Conservation (phyloP, 2,888 invertebrate genomes). For the Agonopterix alstromeriana region DNA sequence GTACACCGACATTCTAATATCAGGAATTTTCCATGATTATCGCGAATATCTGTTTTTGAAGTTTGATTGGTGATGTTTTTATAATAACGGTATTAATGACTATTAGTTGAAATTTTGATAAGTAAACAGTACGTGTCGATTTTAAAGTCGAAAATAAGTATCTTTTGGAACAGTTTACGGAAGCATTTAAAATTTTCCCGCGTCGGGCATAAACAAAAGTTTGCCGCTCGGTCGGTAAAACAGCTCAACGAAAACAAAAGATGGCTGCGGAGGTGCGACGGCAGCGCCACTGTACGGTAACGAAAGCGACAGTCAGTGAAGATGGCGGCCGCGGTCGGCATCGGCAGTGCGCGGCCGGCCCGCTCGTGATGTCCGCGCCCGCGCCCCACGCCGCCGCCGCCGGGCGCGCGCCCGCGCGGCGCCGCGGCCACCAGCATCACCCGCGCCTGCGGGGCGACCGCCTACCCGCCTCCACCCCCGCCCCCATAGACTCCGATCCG, state of each 20-base stretch:
- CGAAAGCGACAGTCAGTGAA: slow-evolving; percentile 61
- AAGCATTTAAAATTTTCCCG: slow-evolving; percentile 37
- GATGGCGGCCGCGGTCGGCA: slow-evolving; percentile 66
- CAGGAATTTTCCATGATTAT: neutral
- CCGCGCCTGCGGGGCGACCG: slow-evolving; percentile 80
- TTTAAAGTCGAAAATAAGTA: neutral
- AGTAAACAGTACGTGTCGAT: neutral
- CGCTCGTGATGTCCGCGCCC: slow-evolving; percentile 76
- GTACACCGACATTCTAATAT: slow-evolving; percentile 16
- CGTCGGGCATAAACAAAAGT: slow-evolving; percentile 26
- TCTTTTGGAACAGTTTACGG: neutral
- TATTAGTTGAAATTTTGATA: neutral
- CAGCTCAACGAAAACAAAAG: slow-evolving; percentile 46
- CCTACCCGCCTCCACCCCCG: slow-evolving; percentile 63
- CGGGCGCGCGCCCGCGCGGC: slow-evolving; percentile 78
- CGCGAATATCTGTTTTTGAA: neutral
- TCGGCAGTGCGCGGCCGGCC: slow-evolving; percentile 68
- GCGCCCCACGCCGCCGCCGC: slow-evolving; percentile 73
- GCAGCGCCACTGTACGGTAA: slow-evolving; percentile 49
- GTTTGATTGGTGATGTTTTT: neutral
- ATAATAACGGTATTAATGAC: neutral
- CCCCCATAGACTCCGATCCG: slow-evolving; percentile 38
- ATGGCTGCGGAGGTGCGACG: slow-evolving; percentile 51
- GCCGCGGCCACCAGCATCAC: slow-evolving; percentile 86
- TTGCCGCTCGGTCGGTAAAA: slow-evolving; percentile 47